A percentile compares a stretch with the other conserved stretches of the same genome.
Conservation (phyloP, 2,888 invertebrate genomes). For the Stramonita haemastoma region DNA sequence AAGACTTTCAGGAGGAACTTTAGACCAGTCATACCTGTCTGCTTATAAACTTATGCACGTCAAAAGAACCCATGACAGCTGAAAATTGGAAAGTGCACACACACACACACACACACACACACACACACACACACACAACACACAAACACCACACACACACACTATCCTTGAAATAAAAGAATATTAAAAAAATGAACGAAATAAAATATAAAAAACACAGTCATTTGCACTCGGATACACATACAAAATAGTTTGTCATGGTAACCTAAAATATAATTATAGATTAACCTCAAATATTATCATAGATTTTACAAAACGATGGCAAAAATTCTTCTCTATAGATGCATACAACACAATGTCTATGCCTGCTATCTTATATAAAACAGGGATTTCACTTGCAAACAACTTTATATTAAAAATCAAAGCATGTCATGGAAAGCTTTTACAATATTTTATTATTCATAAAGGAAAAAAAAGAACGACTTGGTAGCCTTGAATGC, state of each 20-base stretch:
- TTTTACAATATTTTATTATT: too few species aligned
- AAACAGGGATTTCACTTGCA: too few species aligned
- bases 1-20: too few species aligned
- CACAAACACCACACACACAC: not conserved
- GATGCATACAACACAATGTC: not conserved
- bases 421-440: too few species aligned
- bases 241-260: not conserved
- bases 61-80: not conserved
- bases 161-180: not conserved
- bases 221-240: not conserved
- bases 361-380: too few species aligned
- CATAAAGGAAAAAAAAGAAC: too few species aligned
- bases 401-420: too few species aligned
- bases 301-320: not conserved
- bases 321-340: not conserved
- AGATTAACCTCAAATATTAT: not conserved
- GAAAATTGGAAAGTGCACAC: too few species aligned
- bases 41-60: too few species aligned
- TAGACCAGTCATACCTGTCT: too few species aligned
- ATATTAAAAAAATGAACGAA: not conserved
- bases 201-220: not conserved
- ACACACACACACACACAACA: not conserved
- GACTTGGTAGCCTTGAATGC: too few species aligned
- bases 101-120: not conserved
- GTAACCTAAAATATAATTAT: not conserved